Evolutionary conservation across 2,113 vertebrate genomes (phyloP).

Genomic region (Dasyprocta punctata): DNA sequence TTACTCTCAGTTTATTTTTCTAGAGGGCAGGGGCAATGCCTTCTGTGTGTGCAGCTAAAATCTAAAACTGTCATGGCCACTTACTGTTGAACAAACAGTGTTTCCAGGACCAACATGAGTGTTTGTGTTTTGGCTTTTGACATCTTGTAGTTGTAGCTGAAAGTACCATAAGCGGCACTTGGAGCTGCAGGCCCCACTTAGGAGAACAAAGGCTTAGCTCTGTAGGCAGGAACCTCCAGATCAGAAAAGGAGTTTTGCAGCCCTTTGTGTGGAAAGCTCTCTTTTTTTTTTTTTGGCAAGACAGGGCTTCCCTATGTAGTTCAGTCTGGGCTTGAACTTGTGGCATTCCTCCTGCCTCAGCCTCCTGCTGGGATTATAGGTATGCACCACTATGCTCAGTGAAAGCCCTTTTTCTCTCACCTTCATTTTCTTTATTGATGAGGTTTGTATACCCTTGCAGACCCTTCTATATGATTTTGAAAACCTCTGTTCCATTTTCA

Average conservation of each 20-base stretch:
- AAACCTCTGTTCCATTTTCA: neutral
- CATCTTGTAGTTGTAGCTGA: neutral
- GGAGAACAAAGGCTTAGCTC: neutral
- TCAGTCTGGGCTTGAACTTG: neutral
- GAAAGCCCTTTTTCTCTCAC: neutral
- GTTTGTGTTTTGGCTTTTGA: conserved; percentile 48
- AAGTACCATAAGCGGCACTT: neutral
- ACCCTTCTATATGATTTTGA: neutral
- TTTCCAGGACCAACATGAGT: conserved; percentile 34
- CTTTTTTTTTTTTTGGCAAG: neutral
- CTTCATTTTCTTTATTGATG: neutral
- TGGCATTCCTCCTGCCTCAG: neutral
- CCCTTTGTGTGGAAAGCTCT: neutral
- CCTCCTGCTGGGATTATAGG: neutral
- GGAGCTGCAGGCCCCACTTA: neutral
- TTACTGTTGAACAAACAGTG: conserved; percentile 34
- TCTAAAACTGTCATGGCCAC: neutral
- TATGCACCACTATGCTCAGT: neutral
- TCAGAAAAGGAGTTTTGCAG: neutral
- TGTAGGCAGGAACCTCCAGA: neutral
- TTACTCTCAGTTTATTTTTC: neutral
- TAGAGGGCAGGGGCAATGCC: neutral
- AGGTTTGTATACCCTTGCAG: neutral
- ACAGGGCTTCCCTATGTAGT: neutral
- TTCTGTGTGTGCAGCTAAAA: neutral